Conservation (phyloP, 2,113 vertebrate genomes). For the Sitta europaea region DNA sequence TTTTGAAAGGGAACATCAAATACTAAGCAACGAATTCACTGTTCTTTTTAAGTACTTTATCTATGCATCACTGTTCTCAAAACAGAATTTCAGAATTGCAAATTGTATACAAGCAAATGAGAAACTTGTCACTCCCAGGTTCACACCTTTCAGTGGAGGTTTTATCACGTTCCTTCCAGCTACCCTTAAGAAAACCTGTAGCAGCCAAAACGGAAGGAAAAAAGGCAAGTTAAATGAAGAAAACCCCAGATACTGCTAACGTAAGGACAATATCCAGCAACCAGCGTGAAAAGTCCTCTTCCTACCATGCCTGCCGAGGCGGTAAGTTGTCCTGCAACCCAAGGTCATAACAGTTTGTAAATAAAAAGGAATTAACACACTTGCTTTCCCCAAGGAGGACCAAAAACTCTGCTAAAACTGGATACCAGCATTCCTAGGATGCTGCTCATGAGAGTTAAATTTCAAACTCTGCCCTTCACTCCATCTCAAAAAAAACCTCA, state of each 20-base stretch:
- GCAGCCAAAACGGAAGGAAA: neutral
- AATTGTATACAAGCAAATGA: conserved; percentile 22
- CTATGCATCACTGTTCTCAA: neutral
- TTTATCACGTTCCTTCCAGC: neutral
- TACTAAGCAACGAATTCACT: neutral
- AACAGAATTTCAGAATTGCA: conserved; percentile 47
- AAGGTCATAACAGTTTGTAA: neutral
- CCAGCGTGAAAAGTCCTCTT: neutral
- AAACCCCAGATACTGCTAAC: neutral
- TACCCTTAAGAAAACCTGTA: neutral
- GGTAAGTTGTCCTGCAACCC: neutral
- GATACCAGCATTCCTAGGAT: neutral
- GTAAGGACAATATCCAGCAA: neutral
- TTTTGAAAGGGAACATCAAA: conserved; percentile 2
- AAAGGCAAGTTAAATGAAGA: neutral
- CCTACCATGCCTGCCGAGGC: neutral
- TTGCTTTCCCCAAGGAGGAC: neutral
- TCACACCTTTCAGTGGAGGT: neutral
- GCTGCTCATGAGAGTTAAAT: neutral
- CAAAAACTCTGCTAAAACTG: neutral
- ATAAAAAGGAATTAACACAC: neutral
- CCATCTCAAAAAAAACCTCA: neutral
- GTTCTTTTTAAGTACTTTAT: neutral
- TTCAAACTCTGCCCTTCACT: neutral
- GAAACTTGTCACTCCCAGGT: neutral